phyloP scores from a whole-genome alignment of 1,140 invertebrate genomes.

The Ceratosolen fusciceps region DNA sequence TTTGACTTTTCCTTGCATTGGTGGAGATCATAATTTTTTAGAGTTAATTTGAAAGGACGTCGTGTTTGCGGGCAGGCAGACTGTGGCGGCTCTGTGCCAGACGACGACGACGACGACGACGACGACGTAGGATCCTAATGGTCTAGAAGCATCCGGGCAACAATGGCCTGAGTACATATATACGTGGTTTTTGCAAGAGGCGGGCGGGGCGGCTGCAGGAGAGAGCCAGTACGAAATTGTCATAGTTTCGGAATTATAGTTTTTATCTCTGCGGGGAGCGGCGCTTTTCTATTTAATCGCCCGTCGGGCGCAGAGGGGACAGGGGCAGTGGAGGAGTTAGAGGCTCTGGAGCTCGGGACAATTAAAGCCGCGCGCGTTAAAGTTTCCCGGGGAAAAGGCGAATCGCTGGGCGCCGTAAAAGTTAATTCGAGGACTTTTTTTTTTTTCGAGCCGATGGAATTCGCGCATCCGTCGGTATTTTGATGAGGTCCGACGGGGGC shows the following conservation, averaged over 20 bases:
- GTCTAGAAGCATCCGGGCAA: too few species aligned
- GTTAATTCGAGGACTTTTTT: constrained; percentile 62
- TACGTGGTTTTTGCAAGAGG: too few species aligned
- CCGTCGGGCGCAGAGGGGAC: background rate
- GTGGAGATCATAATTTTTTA: too few species aligned
- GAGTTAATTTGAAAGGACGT: too few species aligned
- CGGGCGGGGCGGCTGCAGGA: background rate
- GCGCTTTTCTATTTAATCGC: constrained; percentile 25
- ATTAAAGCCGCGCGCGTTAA: constrained; percentile 29
- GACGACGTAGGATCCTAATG: too few species aligned
- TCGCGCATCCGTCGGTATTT: constrained; percentile 64
- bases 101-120: too few species aligned
- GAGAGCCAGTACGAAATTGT: constrained; percentile 1
- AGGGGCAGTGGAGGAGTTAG: too few species aligned
- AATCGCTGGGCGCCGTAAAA: constrained; percentile 55
- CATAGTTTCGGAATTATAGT: background rate
- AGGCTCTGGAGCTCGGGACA: constrained; percentile 34
- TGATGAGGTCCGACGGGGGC: constrained; percentile 64
- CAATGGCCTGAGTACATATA: too few species aligned
- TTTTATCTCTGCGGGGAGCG: background rate
- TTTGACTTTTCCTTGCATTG: too few species aligned
- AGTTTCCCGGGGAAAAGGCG: constrained; percentile 44
- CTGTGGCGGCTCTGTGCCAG: too few species aligned
- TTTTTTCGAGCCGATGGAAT: constrained; percentile 42
- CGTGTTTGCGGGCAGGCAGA: too few species aligned